Conservation (phyloP, 2,113 vertebrate genomes). For the Melanostigma gelatinosum region DNA sequence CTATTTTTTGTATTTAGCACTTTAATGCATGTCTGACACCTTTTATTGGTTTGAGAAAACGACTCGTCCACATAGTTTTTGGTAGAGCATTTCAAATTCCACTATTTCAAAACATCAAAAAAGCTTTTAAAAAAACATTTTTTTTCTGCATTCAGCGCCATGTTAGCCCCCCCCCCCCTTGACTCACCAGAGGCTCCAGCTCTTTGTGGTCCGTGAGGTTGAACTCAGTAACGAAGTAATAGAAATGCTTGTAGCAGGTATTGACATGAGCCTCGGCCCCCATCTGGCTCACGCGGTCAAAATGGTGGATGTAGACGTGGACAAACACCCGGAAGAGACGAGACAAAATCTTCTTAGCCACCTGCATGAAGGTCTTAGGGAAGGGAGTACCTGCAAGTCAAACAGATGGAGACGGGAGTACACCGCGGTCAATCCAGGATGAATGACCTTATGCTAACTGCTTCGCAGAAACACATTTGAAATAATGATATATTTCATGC, state of each 20-base stretch:
- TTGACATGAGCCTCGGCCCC: slow-evolving; percentile 98
- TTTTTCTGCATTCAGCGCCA: not conserved
- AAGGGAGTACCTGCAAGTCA: slow-evolving; percentile 92
- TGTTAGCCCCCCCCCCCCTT: not conserved
- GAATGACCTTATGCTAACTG: slow-evolving; percentile 21
- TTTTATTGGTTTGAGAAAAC: not conserved
- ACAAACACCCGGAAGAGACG: slow-evolving; percentile 98
- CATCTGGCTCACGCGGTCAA: slow-evolving; percentile 94
- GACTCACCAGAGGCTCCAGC: slow-evolving; percentile 96
- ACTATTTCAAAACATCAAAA: not conserved
- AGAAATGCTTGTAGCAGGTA: slow-evolving; percentile 99
- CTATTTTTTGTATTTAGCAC: too few relatives aligned
- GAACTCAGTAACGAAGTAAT: slow-evolving; percentile 96
- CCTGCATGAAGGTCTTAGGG: slow-evolving; percentile 95
- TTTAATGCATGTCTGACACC: too few relatives aligned
- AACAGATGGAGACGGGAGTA: slow-evolving; percentile 52
- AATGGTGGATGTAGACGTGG: slow-evolving; percentile 99
- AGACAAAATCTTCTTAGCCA: slow-evolving; percentile 96
- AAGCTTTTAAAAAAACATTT: not conserved
- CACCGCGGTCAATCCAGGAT: slow-evolving; percentile 26
- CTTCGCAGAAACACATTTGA: not conserved
- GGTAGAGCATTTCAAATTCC: not conserved
- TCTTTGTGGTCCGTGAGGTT: slow-evolving; percentile 98
- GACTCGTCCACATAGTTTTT: not conserved
- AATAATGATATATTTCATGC: not conserved